phyloP scores from a whole-genome alignment of 2,113 vertebrate genomes.

The Oncorhynchus clarkii region DNA sequence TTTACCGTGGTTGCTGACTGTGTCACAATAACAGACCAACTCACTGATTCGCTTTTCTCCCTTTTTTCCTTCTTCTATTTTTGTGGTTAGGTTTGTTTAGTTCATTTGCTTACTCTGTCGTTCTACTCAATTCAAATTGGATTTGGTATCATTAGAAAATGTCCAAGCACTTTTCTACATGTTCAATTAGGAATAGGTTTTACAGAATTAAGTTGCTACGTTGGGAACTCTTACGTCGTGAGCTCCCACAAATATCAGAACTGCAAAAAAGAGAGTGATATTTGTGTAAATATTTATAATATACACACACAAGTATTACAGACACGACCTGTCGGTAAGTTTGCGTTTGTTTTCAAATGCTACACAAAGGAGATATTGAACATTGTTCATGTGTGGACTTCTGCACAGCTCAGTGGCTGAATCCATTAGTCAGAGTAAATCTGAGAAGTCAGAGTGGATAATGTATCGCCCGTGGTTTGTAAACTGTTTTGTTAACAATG shows the following conservation, averaged over 20 bases:
- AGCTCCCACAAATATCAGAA: neutral
- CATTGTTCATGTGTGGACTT: neutral
- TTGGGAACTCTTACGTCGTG: neutral
- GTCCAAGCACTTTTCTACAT: too few relatives aligned
- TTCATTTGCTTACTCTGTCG: neutral
- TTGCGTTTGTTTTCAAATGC: neutral
- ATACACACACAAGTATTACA: neutral
- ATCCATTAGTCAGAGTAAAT: slow-evolving; percentile 45
- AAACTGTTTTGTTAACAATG: slow-evolving; percentile 88
- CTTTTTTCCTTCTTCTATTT: neutral
- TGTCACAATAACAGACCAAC: neutral
- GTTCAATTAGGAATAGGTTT: too few relatives aligned
- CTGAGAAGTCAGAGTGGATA: slow-evolving; percentile 36
- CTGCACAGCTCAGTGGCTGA: slow-evolving; percentile 2
- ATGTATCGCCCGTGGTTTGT: slow-evolving; percentile 75
- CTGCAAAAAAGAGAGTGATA: neutral
- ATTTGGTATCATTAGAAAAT: too few relatives aligned
- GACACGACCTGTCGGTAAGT: slow-evolving; percentile 33
- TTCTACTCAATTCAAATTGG: neutral
- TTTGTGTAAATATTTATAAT: neutral
- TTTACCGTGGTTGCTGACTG: neutral
- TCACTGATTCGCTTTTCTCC: neutral
- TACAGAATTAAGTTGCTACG: neutral
- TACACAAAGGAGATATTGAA: neutral
- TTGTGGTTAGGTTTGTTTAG: neutral